Base-by-base conservation (phyloP, 2,888 invertebrate genomes). In the Lasioglossum morio region DNA sequence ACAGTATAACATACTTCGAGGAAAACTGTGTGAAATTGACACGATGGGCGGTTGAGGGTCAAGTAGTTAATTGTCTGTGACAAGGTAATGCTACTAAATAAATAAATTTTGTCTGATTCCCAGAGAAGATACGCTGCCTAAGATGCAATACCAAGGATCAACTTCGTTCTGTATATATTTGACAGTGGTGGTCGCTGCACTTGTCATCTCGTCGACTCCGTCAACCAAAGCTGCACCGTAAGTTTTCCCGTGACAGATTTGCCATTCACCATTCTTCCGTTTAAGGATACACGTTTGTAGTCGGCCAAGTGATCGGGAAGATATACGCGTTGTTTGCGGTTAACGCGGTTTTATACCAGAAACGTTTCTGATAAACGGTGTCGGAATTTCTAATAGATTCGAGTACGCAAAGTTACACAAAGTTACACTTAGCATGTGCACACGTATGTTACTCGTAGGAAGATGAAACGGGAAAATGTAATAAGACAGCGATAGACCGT, bases 131-230 rank as follows among this genome's bases (percentile, higher is more conserved):
- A 19, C 23, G 0, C 1, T 34, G 23, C 27, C 48, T 2, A 90
- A 80, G 82, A 94, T 94, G 94, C 94, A 94, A 84, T 90, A 88
- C n/a, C n/a, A n/a, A 79, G 85, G 92, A 85, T 91, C 93, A 63
- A 89, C 89, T 57, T 86, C 92, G 34, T 48, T 86, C 60, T 94
- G 92, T 88, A 86, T 93, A 60, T 86, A 93, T 75, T 80, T 94
- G 79, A 90, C 90, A 27, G 85, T 91, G n/a, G 79, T n/a, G 0
- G 0, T 92, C 10, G 90, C 92, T 7, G 90, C 90, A 27, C 81
- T 92, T 72, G 78, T 93, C 72, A 85, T 90, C 16, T 77, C 90
- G 27, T 87, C 89, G 43, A 89, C 87, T 57, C 70, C 79, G 30
- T 80, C 84, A 43, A 91, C 87, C 57, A 91, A 93, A 75, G 94